These are phyloP conservation scores for Pollenia griseotomentosa DNA, from an alignment of 2,888 invertebrate species.

Conservation along the genomic window DNA sequence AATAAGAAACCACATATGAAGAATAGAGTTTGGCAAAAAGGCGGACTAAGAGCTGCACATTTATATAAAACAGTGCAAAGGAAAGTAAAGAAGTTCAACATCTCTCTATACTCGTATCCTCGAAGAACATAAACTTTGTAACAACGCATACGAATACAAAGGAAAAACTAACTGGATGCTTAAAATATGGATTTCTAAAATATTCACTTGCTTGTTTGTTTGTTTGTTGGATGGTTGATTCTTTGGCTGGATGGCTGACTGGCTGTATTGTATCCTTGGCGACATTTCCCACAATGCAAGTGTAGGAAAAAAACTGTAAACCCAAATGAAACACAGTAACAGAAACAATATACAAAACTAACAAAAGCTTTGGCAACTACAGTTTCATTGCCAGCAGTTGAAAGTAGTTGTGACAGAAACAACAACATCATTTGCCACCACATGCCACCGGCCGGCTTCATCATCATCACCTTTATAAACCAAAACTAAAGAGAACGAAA, in stretches of 20 bases:
- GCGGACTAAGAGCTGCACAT: conserved; percentile 11
- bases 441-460: conserved; percentile 22
- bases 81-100: conserved; percentile 32
- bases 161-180: conserved; percentile 54
- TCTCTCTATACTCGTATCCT: conserved; percentile 39
- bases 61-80: conserved; percentile 24
- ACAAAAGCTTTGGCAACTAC: conserved; percentile 57
- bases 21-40: conserved; percentile 13
- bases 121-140: conserved; percentile 50
- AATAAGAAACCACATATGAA: conserved; percentile 47
- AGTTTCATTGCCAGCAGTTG: conserved; percentile 65
- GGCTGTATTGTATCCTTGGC: conserved; percentile 73
- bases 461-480: conserved; percentile 52
- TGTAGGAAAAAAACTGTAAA: conserved; percentile 65
- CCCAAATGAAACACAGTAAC: conserved; percentile 6
- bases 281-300: conserved; percentile 77
- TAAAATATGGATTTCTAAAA: conserved; percentile 66
- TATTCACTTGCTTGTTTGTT: conserved; percentile 46
- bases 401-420: conserved; percentile 21
- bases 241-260: conserved; percentile 22
- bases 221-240: conserved; percentile 49
- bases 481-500: conserved; percentile 49
- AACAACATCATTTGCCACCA: conserved; percentile 29
- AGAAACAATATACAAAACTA: conserved; percentile 33
- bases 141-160: conserved; percentile 58